phyloP scores from a whole-genome alignment of 2,113 vertebrate species.

The Amphiprion percula region DNA sequence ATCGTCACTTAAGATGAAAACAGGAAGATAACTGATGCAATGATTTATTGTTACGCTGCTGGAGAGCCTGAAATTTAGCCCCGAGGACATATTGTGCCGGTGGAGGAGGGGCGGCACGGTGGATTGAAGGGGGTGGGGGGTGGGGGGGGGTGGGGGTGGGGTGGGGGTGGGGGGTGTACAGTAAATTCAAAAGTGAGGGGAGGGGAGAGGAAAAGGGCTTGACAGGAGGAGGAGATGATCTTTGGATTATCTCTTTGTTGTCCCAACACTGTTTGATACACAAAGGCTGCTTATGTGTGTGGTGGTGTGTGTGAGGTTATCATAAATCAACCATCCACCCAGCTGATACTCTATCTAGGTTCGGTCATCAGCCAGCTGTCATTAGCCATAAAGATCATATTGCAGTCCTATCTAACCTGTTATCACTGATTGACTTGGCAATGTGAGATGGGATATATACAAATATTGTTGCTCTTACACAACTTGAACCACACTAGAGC shows the following conservation, averaged over 20 bases:
- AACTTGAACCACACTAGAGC: not conserved
- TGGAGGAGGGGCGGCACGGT: constrained; percentile 8
- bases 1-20: constrained; percentile 25
- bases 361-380: constrained; percentile 24
- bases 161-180: not conserved
- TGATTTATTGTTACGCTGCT: constrained; percentile 52
- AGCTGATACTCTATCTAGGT: constrained; percentile 2
- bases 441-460: not conserved
- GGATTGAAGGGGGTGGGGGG: not conserved
- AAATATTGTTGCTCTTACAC: constrained; percentile 8
- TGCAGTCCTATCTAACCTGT: constrained; percentile 6
- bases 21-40: constrained; percentile 25
- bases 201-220: constrained; percentile 40
- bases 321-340: constrained; percentile 28
- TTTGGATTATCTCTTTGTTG: constrained; percentile 50
- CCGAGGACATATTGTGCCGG: not conserved
- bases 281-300: constrained; percentile 29
- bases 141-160: not conserved
- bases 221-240: constrained; percentile 59
- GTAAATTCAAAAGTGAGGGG: not conserved
- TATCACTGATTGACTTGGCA: constrained; percentile 30
- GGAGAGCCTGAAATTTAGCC: constrained; percentile 28
- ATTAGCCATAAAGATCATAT: constrained; percentile 22
- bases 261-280: constrained; percentile 14
- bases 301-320: constrained; percentile 16